Evolutionary conservation across 2,113 vertebrate species (phyloP), one percentile per base, ranked within the genome.

Genomic region (Lepidothrix coronata): DNA sequence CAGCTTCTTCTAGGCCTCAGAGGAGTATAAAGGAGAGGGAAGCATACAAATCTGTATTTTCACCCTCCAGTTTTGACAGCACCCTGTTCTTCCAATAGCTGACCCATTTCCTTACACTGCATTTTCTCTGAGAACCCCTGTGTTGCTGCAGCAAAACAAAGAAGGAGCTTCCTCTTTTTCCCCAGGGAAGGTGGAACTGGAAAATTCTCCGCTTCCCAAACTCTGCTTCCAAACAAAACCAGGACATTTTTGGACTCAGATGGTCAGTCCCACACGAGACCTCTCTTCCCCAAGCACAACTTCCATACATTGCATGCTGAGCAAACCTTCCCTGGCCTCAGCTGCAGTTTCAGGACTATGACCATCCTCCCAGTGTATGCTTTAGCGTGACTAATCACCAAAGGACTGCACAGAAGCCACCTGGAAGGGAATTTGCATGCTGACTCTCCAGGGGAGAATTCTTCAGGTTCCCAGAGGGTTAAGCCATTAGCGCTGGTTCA

Each of bases 321-420:
- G 57, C 63, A 96, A 91, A 88, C 49, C 80, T 65, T 62, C 67
- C 48, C 43, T 7, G 10, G 91, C 76, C 92, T 96, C 96, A 97
- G 93, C 73, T 90, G 76, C 76, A 58, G 58, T 84, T 96, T 91
- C 46, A 58, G 33, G 81, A 79, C 65, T 84, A 46, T 54, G 57
- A 95, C 77, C 85, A 92, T 91, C 51, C 58, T 80, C 76, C 59
- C 76, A 95, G 90, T 70, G 74, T 77, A 95, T 87, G 88, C 91
- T 94, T 94, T 88, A 95, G 96, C 58, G 51, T 97, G 96, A 97
- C 96, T 96, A 97, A 97, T 97, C 96, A 97, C 96, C 93, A 97
- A 97, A 97, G 96, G 92, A 88, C 87, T 93, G 89, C 88, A 89
- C 85, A 95, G 95, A 78, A 97, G 96, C 96, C 84, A 95, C 96